These are phyloP conservation scores for Crossaster papposus DNA, from an alignment of 53 echinoderm and acorn worm genomes.

Conservation along the genomic window DNA sequence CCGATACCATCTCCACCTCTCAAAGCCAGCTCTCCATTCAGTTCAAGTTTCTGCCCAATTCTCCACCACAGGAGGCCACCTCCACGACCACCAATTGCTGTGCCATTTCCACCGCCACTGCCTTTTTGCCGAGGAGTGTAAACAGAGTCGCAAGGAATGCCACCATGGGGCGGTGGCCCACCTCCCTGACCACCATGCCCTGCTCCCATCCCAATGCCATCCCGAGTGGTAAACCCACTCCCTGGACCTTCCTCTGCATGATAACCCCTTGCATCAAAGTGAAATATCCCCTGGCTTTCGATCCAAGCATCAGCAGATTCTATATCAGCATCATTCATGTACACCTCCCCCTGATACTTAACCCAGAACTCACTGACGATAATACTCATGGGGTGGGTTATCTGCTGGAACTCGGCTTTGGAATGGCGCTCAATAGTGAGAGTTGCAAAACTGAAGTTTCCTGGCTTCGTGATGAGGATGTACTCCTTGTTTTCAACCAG, in stretches of 20 bases:
- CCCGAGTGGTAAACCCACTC: slow-evolving; percentile 72
- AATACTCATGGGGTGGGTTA: slow-evolving; percentile 76
- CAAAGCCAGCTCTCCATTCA: slow-evolving; percentile 85
- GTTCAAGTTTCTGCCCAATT: slow-evolving; percentile 73
- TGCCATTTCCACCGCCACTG: slow-evolving; percentile 89
- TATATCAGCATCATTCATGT: slow-evolving; percentile 86
- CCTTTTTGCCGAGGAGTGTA: slow-evolving; percentile 72
- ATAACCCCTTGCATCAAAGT: slow-evolving; percentile 80
- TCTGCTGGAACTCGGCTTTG: slow-evolving; percentile 76
- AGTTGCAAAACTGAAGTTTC: slow-evolving; percentile 87
- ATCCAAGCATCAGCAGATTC: slow-evolving; percentile 81
- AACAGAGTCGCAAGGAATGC: slow-evolving; percentile 77
- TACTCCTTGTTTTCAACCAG: slow-evolving; percentile 80
- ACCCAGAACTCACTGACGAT: slow-evolving; percentile 75
- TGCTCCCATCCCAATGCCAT: slow-evolving; percentile 84
- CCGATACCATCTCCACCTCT: slow-evolving; percentile 75
- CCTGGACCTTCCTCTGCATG: slow-evolving; percentile 72
- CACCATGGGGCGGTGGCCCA: slow-evolving; percentile 84
- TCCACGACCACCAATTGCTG: slow-evolving; percentile 68
- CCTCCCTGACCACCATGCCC: slow-evolving; percentile 97
- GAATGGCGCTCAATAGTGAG: slow-evolving; percentile 81
- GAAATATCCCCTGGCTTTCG: slow-evolving; percentile 88
- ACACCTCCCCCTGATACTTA: slow-evolving; percentile 81
- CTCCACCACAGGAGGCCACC: slow-evolving; percentile 91
- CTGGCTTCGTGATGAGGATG: slow-evolving; percentile 69